These are phyloP conservation scores for Mugil cephalus DNA, from an alignment of 2,113 vertebrate species.

Conservation along the genomic window DNA sequence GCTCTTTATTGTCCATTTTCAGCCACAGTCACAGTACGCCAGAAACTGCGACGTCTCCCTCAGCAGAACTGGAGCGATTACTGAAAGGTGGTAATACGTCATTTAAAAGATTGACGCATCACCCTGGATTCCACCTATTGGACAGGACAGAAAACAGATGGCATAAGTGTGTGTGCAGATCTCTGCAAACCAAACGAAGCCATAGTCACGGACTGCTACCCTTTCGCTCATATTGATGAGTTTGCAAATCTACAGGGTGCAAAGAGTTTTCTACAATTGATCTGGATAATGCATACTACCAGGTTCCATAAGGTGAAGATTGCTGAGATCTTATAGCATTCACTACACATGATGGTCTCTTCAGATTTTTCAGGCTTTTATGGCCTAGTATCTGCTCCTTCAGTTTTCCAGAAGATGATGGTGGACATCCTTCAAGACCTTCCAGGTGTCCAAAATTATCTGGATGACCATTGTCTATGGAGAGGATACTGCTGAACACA, in stretches of 20 bases:
- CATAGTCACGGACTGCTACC: not conserved
- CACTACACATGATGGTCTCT: not conserved
- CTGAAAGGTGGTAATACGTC: not conserved
- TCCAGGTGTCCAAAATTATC: not conserved
- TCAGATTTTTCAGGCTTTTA: not conserved
- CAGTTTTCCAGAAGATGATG: slow-evolving; percentile 3
- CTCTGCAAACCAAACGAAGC: slow-evolving; percentile 2
- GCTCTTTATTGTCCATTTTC: too few species aligned
- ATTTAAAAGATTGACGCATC: not conserved
- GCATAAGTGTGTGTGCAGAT: too few species aligned
- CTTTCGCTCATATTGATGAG: not conserved
- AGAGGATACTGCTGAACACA: not conserved
- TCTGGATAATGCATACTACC: not conserved
- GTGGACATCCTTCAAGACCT: not conserved
- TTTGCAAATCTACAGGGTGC: not conserved
- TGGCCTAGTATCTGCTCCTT: not conserved
- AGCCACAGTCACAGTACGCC: too few species aligned
- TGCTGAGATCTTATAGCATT: not conserved
- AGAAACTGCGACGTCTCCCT: too few species aligned
- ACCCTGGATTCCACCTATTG: not conserved
- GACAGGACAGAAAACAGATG: not conserved
- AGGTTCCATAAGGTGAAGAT: slow-evolving; percentile 4
- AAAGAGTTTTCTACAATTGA: slow-evolving; percentile 2
- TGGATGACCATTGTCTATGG: not conserved
- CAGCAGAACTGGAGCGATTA: not conserved